Percentiles rank a stretch among this genome's conserved stretches.
Conservation (phyloP, 2,888 invertebrate species). For the Pseudanteris insignis region DNA sequence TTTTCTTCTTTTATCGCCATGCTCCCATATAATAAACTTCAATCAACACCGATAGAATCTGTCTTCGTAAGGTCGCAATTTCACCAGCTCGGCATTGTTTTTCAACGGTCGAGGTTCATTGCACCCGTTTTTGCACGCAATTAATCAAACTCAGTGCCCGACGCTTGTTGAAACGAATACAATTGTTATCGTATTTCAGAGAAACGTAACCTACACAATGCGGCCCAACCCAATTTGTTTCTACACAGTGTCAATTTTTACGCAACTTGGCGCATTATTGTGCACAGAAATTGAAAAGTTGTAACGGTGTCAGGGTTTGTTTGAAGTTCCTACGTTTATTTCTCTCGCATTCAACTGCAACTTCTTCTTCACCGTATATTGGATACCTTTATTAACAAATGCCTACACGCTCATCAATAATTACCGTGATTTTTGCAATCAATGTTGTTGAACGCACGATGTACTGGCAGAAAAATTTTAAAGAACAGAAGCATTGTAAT, state of each 20-base stretch:
- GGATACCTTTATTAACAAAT: slow-evolving; percentile 10
- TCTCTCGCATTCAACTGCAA: slow-evolving; percentile 8
- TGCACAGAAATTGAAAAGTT: slow-evolving; percentile 26
- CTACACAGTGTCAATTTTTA: slow-evolving; percentile 26
- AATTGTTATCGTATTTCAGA: slow-evolving; percentile 10
- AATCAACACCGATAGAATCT: too few species aligned
- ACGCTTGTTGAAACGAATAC: too few species aligned
- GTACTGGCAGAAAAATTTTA: too few species aligned
- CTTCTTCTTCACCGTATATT: slow-evolving; percentile 15
- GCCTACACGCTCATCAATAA: slow-evolving; percentile 7
- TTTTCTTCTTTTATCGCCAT: too few species aligned
- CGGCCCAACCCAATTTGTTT: slow-evolving; percentile 33
- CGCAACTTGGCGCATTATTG: slow-evolving; percentile 24
- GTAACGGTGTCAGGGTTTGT: slow-evolving; percentile 36
- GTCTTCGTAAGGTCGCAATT: too few species aligned
- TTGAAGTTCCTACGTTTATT: slow-evolving; percentile 8
- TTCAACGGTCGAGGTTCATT: too few species aligned
- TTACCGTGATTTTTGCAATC: too few species aligned
- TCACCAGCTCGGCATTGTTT: too few species aligned
- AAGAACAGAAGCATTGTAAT: too few species aligned
- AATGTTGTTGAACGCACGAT: too few species aligned
- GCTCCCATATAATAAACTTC: too few species aligned
- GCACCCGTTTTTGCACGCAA: background rate
- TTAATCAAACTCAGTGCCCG: slow-evolving; percentile 11
- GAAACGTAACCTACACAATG: slow-evolving; percentile 27